Conservation (phyloP, 2,113 vertebrate species). For the Chloebia gouldiae region DNA sequence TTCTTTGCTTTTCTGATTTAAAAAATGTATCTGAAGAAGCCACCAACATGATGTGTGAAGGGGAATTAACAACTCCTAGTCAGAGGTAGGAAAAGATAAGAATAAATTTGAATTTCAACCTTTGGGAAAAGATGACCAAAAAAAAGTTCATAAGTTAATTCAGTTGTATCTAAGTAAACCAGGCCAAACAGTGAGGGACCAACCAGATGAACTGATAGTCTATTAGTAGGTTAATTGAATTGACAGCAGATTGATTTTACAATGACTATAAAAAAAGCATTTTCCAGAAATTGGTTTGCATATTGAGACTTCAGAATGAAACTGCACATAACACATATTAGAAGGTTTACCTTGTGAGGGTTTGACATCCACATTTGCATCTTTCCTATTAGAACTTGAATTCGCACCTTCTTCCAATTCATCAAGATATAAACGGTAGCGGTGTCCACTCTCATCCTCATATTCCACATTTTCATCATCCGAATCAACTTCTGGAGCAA, state of each 20-base stretch:
- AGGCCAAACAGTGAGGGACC: not conserved
- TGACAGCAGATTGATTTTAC: not conserved
- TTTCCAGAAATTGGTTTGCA: not conserved
- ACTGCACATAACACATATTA: not conserved
- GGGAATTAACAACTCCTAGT: not conserved
- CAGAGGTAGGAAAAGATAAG: not conserved
- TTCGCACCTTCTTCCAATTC: constrained; percentile 85
- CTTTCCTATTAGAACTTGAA: constrained; percentile 70
- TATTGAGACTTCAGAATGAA: not conserved
- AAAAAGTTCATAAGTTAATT: not conserved
- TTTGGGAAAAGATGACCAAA: not conserved
- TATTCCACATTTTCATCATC: constrained; percentile 99
- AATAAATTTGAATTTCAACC: not conserved
- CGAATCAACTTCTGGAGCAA: constrained; percentile 97
- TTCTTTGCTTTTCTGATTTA: not conserved
- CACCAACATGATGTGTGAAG: not conserved
- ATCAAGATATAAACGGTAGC: constrained; percentile 94
- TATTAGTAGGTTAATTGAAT: not conserved
- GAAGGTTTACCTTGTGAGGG: constrained; percentile 74
- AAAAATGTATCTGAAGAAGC: not conserved
- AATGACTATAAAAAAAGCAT: not conserved
- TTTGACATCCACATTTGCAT: constrained; percentile 72
- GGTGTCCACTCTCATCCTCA: constrained; percentile 95
- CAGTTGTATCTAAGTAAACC: not conserved
- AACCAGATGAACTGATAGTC: not conserved